Evolutionary conservation across 2,888 invertebrate genomes (phyloP), one percentile per base, ranked within the genome.

Genomic region (Cremastinae sp.): DNA sequence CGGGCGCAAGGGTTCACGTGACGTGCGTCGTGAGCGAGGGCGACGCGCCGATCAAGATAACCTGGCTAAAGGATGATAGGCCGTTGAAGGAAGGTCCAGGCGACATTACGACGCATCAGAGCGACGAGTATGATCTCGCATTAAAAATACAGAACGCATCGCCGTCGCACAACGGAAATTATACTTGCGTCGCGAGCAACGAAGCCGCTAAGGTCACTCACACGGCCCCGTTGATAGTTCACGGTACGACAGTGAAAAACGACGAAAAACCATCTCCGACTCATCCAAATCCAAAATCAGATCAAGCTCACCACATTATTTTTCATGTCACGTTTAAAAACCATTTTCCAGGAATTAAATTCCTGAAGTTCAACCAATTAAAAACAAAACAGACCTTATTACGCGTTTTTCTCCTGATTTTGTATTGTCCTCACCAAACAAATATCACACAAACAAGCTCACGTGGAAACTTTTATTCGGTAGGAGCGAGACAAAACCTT

Each of bases 11-110:
- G 74, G 90, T 91, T 37, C 90, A 90, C 82, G 90, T 91, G 65
- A 90, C 90, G 78, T 91, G 91, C 84, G 90, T 90, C 58, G 90
- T 91, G 77, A 90, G 90, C 83, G 90, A 91, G 77, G 91, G 93
- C 51, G 92, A 92, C 83, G 89, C 91, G 72, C 93, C 93, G 56
- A 87, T 93, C 72, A 90, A 87, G 81, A 91, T 93, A 78, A 88
- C 88, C 69, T 93, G 93, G 93, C 89, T 91, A 74, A 92, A 92
- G 87, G 92, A 93, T 83, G 92, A 91, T 43, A 86, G 89, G 37
- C 88, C 90, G 1, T 89, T 93, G 72, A 89, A 90, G 45, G 86
- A 88, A 65, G 89, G 90, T 70, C 87, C 87, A 43, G 85, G 84
- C 9, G 83, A 81, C 62, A 81, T 79, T 41, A 80, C 79, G 64